phyloP scores from a whole-genome alignment of 2,113 vertebrate genomes.

The Gallinago media region DNA sequence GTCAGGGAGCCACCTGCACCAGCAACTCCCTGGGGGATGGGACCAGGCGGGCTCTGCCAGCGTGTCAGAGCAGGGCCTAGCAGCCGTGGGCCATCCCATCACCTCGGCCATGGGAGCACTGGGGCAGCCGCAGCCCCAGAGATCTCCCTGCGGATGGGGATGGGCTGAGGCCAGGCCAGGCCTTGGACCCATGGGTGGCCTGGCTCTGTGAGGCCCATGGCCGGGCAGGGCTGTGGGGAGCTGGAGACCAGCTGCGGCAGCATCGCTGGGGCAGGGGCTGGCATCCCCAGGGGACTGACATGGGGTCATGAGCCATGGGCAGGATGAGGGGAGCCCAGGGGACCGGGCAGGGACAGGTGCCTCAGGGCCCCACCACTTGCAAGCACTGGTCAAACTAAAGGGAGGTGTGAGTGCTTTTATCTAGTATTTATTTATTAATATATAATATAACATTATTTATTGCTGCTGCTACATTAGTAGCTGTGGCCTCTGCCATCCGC shows the following conservation, averaged over 20 bases:
- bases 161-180: not conserved
- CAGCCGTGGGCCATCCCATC: no score
- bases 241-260: not conserved
- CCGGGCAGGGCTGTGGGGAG: not conserved
- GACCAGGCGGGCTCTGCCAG: not conserved
- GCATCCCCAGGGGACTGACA: rapidly evolving
- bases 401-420: not conserved
- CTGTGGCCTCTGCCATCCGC: not conserved
- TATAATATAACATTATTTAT: no score
- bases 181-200: rapidly evolving
- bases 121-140: rapidly evolving
- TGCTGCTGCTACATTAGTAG: not conserved
- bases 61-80: not conserved
- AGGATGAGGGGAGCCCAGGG: rapidly evolving
- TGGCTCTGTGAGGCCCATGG: no score
- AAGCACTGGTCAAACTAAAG: not conserved
- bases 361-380: not conserved
- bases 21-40: not conserved
- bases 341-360: rapidly evolving
- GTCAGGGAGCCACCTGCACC: not conserved
- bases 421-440: no score
- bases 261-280: rapidly evolving
- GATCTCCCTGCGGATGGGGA: no score
- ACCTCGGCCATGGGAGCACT: not conserved
- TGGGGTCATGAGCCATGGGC: not conserved